Conservation (phyloP, 2,888 invertebrate species). For the Drosophila yooni region DNA sequence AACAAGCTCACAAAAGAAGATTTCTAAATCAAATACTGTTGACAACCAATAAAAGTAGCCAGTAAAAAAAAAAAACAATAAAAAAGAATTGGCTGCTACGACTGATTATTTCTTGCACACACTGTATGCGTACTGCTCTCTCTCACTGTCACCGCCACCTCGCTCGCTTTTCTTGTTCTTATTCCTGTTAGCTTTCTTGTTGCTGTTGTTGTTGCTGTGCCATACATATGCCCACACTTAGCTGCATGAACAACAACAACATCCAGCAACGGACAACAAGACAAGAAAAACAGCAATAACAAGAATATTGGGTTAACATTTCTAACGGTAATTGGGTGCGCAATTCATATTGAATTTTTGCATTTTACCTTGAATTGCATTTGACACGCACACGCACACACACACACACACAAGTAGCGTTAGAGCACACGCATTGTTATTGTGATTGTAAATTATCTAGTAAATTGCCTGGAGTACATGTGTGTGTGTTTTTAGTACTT, state of each 20-base stretch:
- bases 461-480: constrained; percentile 33
- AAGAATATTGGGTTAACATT: constrained; percentile 58
- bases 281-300: constrained; percentile 39
- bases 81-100: not conserved
- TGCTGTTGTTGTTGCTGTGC: constrained; percentile 13
- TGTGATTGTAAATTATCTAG: constrained; percentile 27
- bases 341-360: constrained; percentile 52
- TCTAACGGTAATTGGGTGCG: constrained; percentile 59
- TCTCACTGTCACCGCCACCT: constrained; percentile 19
- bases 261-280: not conserved
- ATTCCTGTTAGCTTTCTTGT: constrained; percentile 1
- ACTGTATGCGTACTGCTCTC: constrained; percentile 21
- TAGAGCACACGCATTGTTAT: constrained; percentile 25
- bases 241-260: constrained; percentile 10
- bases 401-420: not conserved
- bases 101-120: not conserved
- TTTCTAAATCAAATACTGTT: not conserved
- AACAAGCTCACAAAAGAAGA: not conserved
- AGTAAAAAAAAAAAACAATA: not conserved
- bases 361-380: constrained; percentile 49
- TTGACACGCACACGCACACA: constrained; percentile 18
- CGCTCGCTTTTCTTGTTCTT: constrained; percentile 12
- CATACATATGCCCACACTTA: constrained; percentile 38
- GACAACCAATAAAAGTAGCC: not conserved
- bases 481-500: constrained; percentile 2